Conservation (phyloP, 2,797 vertebrate genomes). For the Arremon brunneinucha region DNA sequence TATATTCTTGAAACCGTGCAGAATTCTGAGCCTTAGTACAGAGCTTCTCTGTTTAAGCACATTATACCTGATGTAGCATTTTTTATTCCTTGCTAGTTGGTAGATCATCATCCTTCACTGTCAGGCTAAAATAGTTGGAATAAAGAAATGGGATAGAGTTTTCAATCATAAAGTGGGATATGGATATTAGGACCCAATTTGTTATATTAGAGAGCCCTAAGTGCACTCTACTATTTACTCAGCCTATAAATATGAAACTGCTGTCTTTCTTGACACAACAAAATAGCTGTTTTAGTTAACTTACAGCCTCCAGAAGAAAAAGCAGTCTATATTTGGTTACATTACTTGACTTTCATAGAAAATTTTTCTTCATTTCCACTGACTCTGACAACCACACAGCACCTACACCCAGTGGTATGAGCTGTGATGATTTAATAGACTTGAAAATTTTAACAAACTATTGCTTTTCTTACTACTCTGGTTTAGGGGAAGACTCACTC, state of each 20-base stretch:
- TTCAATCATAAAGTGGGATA: neutral
- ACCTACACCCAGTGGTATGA: neutral
- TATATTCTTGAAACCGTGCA: neutral
- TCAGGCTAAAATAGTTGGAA: neutral
- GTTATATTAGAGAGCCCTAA: neutral
- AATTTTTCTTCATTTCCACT: slow-evolving; percentile 11
- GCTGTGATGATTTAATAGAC: neutral
- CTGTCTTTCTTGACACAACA: neutral
- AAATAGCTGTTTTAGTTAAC: neutral
- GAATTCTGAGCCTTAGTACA: neutral
- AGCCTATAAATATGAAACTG: slow-evolving; percentile 7
- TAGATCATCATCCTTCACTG: neutral
- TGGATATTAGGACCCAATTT: slow-evolving; percentile 1
- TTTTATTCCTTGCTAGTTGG: neutral
- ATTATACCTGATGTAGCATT: neutral
- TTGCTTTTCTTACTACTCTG: neutral
- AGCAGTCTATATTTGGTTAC: neutral
- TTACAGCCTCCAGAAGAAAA: neutral
- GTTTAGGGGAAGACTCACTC: neutral
- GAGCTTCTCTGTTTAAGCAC: neutral
- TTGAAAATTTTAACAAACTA: neutral
- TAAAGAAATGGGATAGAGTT: neutral
- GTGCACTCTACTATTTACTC: neutral
- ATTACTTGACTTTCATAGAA: neutral
- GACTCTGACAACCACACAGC: neutral